Conservation (phyloP, 2,113 vertebrate species). For the Stigmatopora argus region DNA sequence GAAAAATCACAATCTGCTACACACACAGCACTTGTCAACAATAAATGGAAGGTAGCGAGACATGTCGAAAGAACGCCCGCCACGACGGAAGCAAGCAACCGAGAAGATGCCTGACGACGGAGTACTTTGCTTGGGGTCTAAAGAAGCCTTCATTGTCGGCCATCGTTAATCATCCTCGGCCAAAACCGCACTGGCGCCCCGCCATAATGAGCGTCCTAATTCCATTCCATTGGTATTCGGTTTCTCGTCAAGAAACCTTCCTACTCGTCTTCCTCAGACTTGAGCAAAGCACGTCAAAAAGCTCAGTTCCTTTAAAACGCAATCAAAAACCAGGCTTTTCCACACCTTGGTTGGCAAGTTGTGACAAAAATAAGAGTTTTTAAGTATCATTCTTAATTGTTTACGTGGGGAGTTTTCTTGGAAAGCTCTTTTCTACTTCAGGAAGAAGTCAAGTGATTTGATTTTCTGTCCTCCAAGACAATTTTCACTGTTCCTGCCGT, state of each 20-base stretch:
- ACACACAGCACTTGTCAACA: too few relatives aligned
- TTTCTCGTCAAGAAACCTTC: background rate
- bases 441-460: background rate
- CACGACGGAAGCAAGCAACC: constrained; percentile 2
- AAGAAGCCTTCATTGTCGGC: constrained; percentile 36
- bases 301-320: background rate
- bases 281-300: background rate
- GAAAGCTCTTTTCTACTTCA: background rate
- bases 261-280: background rate
- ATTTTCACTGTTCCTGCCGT: background rate
- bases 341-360: too few relatives aligned
- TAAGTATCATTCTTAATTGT: too few relatives aligned
- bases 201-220: constrained; percentile 42
- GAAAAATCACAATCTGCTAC: too few relatives aligned
- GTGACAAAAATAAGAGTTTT: too few relatives aligned
- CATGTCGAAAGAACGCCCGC: constrained; percentile 3
- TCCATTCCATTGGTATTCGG: constrained; percentile 18
- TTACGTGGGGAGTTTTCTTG: too few relatives aligned
- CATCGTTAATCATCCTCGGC: constrained; percentile 52
- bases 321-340: background rate
- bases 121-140: constrained; percentile 13
- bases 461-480: background rate
- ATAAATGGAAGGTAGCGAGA: constrained; percentile 2
- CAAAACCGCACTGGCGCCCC: constrained; percentile 37
- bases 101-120: constrained; percentile 14